Base-by-base conservation (phyloP, 2,113 vertebrate genomes). In the Arenaria interpres region DNA sequence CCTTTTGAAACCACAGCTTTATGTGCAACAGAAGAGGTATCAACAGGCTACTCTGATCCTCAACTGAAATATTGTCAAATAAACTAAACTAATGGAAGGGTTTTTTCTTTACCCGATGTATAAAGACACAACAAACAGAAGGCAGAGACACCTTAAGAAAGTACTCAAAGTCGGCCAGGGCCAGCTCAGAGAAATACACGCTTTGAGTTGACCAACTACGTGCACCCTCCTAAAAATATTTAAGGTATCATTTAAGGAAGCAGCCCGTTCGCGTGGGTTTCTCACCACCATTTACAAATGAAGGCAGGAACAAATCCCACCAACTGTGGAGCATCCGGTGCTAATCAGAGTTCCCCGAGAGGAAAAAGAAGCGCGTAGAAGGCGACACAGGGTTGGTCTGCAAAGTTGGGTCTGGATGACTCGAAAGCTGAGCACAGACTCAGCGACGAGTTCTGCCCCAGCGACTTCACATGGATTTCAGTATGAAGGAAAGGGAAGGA, bases 361-460 rank as follows among this genome's bases (percentile, higher is more conserved):
- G 25, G 28, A 62, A 4, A 27, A 4, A 4, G 24, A 15, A 2
- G 8, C 2, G 4, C 2, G 14, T 10, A 41, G 22, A 68, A 84
- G 14, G 3, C 10, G 43, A 8, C 21, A 22, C 2, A 0, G 7
- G 20, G 28, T 8, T 56, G 39, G 13, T 39, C 18, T 53, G 18
- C 19, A 33, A 67, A 30, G 20, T 22, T 54, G 78, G 56, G 14
- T 72, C 39, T 27, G 30, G 39, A 8, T 39, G 12, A 46, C 28
- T 39, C 1, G 0, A 62, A 63, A 18, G 56, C 51, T 56, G 62
- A 79, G 50, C 39, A 51, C 4, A 14, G 16, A 45, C 8, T 46
- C 11, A 8, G 11, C 3, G 22, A 54, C 22, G 43, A 16, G 4
- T 84, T 82, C 30, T 68, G 25, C 41, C 19, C 6, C 27, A 18